Percentiles rank a stretch among this genome's conserved stretches.
phyloP scores from a whole-genome alignment of 2,797 vertebrate species.

The Falco rusticolus region DNA sequence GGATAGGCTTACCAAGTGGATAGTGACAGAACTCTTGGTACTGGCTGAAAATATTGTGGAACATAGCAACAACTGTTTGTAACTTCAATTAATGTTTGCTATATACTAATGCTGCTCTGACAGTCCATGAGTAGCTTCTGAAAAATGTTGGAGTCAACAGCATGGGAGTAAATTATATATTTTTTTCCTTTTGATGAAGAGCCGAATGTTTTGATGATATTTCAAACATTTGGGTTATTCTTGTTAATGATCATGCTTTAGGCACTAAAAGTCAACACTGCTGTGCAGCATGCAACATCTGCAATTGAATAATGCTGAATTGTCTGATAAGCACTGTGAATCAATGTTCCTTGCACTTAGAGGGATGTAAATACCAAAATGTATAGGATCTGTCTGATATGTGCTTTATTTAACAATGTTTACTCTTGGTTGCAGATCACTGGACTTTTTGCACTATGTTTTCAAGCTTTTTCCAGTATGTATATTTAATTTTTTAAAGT shows the following conservation, averaged over 20 bases:
- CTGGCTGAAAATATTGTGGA: neutral
- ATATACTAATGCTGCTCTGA: neutral
- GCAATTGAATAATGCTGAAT: neutral
- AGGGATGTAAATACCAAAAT: neutral
- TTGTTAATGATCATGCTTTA: neutral
- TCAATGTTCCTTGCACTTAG: neutral
- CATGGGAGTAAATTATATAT: neutral
- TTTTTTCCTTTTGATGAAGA: neutral
- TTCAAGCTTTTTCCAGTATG: slow-evolving; percentile 90
- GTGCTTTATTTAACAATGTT: neutral
- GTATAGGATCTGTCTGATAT: neutral
- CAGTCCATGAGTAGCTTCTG: neutral
- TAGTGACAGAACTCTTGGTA: neutral
- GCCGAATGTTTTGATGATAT: neutral
- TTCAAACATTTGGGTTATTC: neutral
- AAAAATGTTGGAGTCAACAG: neutral
- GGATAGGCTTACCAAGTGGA: neutral
- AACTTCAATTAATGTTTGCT: neutral
- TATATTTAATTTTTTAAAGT: slow-evolving; percentile 42
- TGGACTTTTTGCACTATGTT: slow-evolving; percentile 87
- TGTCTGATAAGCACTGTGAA: neutral
- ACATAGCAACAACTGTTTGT: neutral
- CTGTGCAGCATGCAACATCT: neutral
- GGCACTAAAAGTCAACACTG: neutral
- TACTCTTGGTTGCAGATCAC: slow-evolving; percentile 82